phyloP scores from a whole-genome alignment of 53 echinoderm and acorn worm genomes.

The Antedon mediterranea region DNA sequence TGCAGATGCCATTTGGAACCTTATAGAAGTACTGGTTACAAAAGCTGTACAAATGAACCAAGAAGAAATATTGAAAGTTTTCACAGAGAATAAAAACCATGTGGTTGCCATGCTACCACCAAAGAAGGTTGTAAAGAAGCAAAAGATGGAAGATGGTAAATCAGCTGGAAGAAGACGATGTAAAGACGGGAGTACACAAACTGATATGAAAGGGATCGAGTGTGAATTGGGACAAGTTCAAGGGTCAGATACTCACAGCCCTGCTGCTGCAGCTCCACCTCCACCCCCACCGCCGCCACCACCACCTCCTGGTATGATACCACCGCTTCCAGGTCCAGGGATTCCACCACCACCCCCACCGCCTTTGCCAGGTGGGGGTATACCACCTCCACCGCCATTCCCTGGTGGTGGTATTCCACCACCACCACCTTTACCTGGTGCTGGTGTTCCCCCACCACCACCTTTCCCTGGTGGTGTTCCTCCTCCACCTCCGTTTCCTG shows the following conservation, averaged over 20 bases:
- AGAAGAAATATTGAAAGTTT: constrained; percentile 16
- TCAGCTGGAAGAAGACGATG: neutral
- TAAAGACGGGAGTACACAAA: neutral
- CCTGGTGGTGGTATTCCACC: constrained; percentile 37
- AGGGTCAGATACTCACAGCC: neutral
- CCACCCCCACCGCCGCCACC: constrained; percentile 3
- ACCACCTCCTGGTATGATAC: constrained; percentile 36
- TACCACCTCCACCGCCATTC: constrained; percentile 42
- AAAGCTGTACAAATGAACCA: constrained; percentile 29
- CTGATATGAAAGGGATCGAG: neutral
- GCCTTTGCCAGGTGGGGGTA: constrained; percentile 2
- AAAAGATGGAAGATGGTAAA: neutral
- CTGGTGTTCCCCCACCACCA: constrained; percentile 34
- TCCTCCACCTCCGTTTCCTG: constrained; percentile 20
- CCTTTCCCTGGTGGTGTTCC: constrained; percentile 22
- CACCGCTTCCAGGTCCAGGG: constrained; percentile 30
- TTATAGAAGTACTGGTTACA: constrained; percentile 18
- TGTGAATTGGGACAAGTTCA: no score
- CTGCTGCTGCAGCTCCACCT: constrained; percentile 8
- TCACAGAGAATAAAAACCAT: neutral
- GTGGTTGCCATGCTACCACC: neutral
- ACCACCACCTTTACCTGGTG: constrained; percentile 22
- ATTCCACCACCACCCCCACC: constrained; percentile 14
- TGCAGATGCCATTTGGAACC: constrained; percentile 24
- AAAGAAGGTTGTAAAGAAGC: neutral